Conservation (phyloP, 1,140 invertebrate species). For the Drosophila rhopaloa region DNA sequence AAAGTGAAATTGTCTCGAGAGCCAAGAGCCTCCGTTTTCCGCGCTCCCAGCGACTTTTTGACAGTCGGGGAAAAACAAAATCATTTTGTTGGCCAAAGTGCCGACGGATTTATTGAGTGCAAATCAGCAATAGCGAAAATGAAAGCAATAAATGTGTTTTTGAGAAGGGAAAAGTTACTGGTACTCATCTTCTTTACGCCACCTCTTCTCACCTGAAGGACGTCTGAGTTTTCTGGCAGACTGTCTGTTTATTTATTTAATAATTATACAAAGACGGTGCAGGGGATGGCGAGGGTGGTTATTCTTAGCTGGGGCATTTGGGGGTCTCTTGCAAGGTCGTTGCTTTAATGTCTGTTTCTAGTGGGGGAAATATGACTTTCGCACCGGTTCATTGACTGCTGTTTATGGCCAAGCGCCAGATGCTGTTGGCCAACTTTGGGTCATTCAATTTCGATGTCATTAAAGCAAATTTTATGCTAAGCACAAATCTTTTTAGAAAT, state of each 20-base stretch:
- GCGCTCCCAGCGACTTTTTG: background rate
- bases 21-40: background rate
- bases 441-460: constrained; percentile 66
- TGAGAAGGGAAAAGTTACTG: constrained; percentile 17
- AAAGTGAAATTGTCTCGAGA: constrained; percentile 43
- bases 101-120: constrained; percentile 75
- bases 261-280: constrained; percentile 69
- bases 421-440: constrained; percentile 40
- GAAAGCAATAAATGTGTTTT: constrained; percentile 43
- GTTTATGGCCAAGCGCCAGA: constrained; percentile 40
- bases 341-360: constrained; percentile 55
- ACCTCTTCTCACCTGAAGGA: constrained; percentile 21
- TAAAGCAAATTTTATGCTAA: constrained; percentile 64
- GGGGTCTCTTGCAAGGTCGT: constrained; percentile 50
- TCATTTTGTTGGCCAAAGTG: constrained; percentile 58
- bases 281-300: constrained; percentile 3
- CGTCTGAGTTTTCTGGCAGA: constrained; percentile 36
- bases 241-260: constrained; percentile 74
- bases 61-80: constrained; percentile 48
- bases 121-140: constrained; percentile 57
- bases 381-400: constrained; percentile 56
- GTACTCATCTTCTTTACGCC: constrained; percentile 22
- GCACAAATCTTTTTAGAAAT: constrained; percentile 35
- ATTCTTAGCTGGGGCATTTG: background rate
- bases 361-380: constrained; percentile 29